phyloP scores from a whole-genome alignment of 2,113 vertebrate species.

The Apodemus speciosus region DNA sequence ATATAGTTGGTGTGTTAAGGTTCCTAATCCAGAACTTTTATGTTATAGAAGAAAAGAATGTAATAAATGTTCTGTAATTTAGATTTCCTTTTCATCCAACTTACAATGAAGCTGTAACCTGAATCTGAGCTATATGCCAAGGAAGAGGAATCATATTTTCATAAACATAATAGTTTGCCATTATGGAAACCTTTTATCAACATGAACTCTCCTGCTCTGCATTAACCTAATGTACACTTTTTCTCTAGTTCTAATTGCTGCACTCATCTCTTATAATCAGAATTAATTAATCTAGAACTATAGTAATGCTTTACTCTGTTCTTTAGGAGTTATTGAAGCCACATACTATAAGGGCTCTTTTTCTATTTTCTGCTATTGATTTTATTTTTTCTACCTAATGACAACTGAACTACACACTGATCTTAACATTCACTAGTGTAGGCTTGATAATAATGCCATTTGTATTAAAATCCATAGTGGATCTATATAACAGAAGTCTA shows the following conservation, averaged over 20 bases:
- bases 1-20: neutral
- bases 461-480: neutral
- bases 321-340: neutral
- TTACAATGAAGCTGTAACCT: neutral
- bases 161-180: neutral
- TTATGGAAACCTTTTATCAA: neutral
- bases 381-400: neutral
- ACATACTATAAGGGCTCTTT: neutral
- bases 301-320: neutral
- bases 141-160: neutral
- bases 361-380: neutral
- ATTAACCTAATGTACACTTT: neutral
- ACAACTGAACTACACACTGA: neutral
- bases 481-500: neutral
- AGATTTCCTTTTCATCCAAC: neutral
- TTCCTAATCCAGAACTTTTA: neutral
- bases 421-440: neutral
- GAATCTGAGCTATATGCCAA: neutral
- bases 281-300: neutral
- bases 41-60: neutral
- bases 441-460: neutral
- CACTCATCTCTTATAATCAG: neutral
- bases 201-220: rapidly evolving
- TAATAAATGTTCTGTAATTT: too few relatives aligned
- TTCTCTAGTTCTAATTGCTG: neutral